A percentile compares a stretch with the other conserved stretches of the same genome.
Evolutionary conservation across 2,888 invertebrate species (phyloP).

Genomic region (Metopia argyrocephala): DNA sequence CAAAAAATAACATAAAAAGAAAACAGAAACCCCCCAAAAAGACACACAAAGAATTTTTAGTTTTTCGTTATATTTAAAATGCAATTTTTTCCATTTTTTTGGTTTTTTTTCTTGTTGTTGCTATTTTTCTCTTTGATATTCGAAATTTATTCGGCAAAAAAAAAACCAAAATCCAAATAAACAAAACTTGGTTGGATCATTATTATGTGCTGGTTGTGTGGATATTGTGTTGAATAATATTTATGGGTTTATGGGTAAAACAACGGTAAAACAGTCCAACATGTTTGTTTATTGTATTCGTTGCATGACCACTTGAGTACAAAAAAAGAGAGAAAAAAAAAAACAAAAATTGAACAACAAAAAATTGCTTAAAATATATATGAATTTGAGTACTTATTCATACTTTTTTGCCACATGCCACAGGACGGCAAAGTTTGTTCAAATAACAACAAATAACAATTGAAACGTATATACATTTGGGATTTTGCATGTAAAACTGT

Average conservation of each 20-base stretch:
- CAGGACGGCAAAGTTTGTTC: constrained; percentile 1
- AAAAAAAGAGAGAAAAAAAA: no score
- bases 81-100: no score
- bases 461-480: constrained; percentile 41
- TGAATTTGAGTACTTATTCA: constrained; percentile 31
- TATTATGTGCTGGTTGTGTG: constrained; percentile 26
- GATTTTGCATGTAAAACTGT: background rate
- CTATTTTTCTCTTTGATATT: background rate
- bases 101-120: background rate
- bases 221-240: constrained; percentile 47
- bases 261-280: constrained; percentile 59
- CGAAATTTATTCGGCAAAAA: constrained; percentile 10
- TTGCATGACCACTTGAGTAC: background rate
- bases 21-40: background rate
- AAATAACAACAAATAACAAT: constrained; percentile 10
- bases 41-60: background rate
- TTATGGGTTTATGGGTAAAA: constrained; percentile 77
- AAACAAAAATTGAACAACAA: background rate
- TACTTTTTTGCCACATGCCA: constrained; percentile 36
- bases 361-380: constrained; percentile 17
- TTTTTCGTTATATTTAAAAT: constrained; percentile 15
- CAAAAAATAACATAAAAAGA: constrained; percentile 8
- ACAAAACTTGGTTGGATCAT: constrained; percentile 40
- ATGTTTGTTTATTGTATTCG: background rate
- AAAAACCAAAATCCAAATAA: constrained; percentile 10